Evolutionary conservation across 1,140 invertebrate genomes (phyloP).

Genomic region (Hylaeus volcanicus): DNA sequence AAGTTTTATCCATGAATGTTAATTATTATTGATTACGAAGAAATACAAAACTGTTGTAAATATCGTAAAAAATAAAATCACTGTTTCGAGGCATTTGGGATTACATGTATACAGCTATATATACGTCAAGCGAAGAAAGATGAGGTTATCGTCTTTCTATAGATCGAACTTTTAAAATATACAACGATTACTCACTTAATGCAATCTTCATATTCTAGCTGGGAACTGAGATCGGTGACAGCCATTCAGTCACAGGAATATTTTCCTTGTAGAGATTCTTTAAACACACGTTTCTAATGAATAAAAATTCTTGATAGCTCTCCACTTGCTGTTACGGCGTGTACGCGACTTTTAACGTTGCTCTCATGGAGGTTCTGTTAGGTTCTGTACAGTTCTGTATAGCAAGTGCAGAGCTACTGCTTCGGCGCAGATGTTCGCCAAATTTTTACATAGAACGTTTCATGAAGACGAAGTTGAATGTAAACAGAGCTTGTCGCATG

Average conservation of each 20-base stretch:
- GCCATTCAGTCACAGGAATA: slow-evolving; percentile 54
- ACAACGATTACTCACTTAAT: slow-evolving; percentile 64
- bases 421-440: slow-evolving; percentile 10
- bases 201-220: slow-evolving; percentile 59
- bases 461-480: no score
- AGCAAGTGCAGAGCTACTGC: neutral
- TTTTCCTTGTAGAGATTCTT: neutral
- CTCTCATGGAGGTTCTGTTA: slow-evolving; percentile 43
- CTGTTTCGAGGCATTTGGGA: neutral
- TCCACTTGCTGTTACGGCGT: neutral
- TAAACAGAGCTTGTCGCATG: no score
- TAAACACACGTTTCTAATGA: neutral
- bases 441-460: neutral
- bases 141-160: neutral
- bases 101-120: no score
- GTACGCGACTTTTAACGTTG: slow-evolving; percentile 47
- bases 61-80: neutral
- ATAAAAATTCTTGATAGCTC: neutral
- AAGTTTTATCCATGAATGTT: no score
- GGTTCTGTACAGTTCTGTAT: no score
- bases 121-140: neutral
- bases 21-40: neutral
- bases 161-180: neutral
- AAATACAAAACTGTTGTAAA: neutral
- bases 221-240: slow-evolving; percentile 46